Evolutionary conservation across 2,888 invertebrate genomes (phyloP).

Genomic region (Oasisia sp.): DNA sequence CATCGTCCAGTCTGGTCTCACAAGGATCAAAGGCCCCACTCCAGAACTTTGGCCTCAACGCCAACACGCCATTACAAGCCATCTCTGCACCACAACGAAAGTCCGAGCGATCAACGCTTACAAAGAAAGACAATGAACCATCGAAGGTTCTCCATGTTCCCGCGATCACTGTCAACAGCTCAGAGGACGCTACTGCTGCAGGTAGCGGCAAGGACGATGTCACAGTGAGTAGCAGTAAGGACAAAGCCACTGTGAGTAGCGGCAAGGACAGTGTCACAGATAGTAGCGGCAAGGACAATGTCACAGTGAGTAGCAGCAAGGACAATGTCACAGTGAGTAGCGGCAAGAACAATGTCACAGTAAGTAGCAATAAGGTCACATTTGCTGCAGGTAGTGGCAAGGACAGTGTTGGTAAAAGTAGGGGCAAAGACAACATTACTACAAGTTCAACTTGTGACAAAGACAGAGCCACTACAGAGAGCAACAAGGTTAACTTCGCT

Average conservation of each 20-base stretch:
- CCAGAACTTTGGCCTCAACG: not conserved
- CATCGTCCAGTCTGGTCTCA: not conserved
- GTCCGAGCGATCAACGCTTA: not conserved
- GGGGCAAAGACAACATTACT: not conserved
- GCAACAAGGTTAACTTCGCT: not conserved
- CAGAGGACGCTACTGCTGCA: not conserved
- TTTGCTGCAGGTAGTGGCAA: not conserved
- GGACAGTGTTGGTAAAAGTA: not conserved
- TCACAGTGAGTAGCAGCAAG: not conserved
- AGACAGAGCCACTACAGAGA: not conserved
- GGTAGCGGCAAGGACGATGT: not conserved
- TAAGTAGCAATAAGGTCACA: not conserved
- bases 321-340: not conserved
- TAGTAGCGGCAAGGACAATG: not conserved
- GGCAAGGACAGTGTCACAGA: not conserved
- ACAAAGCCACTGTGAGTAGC: not conserved
- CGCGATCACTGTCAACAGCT: not conserved
- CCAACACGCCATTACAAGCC: conserved; percentile 26
- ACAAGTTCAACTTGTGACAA: not conserved
- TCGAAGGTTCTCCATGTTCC: not conserved
- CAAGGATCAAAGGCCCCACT: not conserved
- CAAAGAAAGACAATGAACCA: not conserved
- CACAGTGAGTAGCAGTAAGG: not conserved
- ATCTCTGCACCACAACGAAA: not conserved
- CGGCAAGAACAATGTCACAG: not conserved